A percentile compares a stretch with the other conserved stretches of the same genome.
These are phyloP conservation scores for Smutsia temminckii DNA, from an alignment of 2,797 vertebrate genomes.

Conservation along the genomic window DNA sequence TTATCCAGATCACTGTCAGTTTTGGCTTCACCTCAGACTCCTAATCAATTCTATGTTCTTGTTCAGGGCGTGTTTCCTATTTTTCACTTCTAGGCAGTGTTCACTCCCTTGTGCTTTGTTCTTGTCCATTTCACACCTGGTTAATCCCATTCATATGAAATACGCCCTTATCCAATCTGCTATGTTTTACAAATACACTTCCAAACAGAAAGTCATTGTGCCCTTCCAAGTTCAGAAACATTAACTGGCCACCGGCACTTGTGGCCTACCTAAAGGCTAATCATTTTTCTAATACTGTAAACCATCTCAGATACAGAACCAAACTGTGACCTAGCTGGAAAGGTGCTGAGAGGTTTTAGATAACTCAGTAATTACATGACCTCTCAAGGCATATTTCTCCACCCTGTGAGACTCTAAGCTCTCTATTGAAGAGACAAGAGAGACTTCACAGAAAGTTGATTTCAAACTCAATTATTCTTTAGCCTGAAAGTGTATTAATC, in stretches of 20 bases:
- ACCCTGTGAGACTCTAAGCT: not conserved
- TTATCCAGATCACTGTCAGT: not conserved
- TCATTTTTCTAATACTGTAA: not conserved
- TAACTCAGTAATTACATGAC: not conserved
- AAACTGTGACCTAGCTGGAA: not conserved
- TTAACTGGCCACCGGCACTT: not conserved
- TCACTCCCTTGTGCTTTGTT: not conserved
- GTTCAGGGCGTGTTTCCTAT: not conserved
- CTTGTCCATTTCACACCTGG: conserved; percentile 54
- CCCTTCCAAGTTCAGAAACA: conserved; percentile 27
- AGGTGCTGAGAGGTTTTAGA: not conserved
- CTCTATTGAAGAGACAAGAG: not conserved
- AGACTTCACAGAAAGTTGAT: not conserved
- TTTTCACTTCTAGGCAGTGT: not conserved
- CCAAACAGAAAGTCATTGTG: conserved; percentile 14
- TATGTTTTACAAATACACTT: conserved; percentile 23
- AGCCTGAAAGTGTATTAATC: not conserved
- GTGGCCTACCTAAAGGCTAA: not conserved
- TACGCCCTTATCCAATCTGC: not conserved
- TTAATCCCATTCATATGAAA: conserved; percentile 25
- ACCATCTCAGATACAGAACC: not conserved
- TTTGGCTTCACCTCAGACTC: not conserved
- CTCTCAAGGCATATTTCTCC: not conserved
- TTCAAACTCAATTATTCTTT: conserved; percentile 16
- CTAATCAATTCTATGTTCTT: not conserved